These are phyloP conservation scores for Pediacus dermestoides DNA, from an alignment of 2,888 invertebrate species.

Conservation along the genomic window DNA sequence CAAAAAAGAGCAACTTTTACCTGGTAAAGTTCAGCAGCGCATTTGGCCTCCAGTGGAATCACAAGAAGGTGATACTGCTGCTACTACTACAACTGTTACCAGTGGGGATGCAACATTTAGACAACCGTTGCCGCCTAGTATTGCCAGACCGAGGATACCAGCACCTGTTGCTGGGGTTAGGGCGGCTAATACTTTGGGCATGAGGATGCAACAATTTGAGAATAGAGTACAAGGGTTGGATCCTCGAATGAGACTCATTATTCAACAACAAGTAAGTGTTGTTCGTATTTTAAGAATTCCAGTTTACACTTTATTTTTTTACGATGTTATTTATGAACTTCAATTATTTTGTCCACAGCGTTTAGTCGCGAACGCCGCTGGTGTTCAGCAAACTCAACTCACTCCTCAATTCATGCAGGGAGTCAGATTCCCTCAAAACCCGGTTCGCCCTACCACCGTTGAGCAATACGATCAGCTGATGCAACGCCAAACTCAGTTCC, in stretches of 20 bases:
- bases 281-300: background rate
- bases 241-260: constrained; percentile 54
- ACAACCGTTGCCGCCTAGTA: constrained; percentile 64
- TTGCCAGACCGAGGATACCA: constrained; percentile 54
- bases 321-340: background rate
- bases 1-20: constrained; percentile 51
- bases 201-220: constrained; percentile 46
- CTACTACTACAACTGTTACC: constrained; percentile 32
- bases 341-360: too few species aligned
- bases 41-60: constrained; percentile 54
- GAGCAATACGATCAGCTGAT: constrained; percentile 43
- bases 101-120: constrained; percentile 62
- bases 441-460: constrained; percentile 35
- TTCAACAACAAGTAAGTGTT: constrained; percentile 47
- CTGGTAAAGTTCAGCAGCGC: constrained; percentile 49
- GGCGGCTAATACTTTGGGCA: constrained; percentile 31
- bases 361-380: constrained; percentile 19
- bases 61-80: constrained; percentile 36
- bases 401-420: too few species aligned
- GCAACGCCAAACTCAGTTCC: constrained; percentile 37
- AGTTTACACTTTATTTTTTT: background rate
- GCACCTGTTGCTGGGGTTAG: constrained; percentile 36
- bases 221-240: constrained; percentile 53
- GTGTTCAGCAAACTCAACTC: constrained; percentile 15
- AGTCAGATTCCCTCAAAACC: constrained; percentile 31